Evolutionary conservation across 2,113 vertebrate genomes (phyloP).

Genomic region (Anoura caudifer): DNA sequence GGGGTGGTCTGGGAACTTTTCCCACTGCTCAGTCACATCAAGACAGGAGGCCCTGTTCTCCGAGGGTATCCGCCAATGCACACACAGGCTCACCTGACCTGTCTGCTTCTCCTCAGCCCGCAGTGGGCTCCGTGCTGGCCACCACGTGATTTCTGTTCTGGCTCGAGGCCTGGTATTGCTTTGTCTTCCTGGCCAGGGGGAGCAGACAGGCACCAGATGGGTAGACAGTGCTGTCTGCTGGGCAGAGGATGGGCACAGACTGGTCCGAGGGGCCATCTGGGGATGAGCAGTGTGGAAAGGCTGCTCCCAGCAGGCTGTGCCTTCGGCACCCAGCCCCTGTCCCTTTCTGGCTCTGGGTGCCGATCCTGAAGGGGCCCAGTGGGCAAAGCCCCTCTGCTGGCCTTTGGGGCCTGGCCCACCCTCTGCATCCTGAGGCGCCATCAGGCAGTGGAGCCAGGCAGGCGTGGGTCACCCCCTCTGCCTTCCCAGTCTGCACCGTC

Average conservation of each 20-base stretch:
- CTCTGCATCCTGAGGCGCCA: not conserved
- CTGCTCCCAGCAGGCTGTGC: not conserved
- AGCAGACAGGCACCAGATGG: not conserved
- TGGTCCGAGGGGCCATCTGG: rapidly evolving
- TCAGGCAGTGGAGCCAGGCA: slow-evolving; percentile 30
- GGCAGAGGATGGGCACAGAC: not conserved
- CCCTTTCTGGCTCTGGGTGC: slow-evolving; percentile 12
- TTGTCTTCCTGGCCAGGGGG: not conserved
- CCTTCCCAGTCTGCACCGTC: not conserved
- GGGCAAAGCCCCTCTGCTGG: not conserved
- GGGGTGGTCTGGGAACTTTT: not conserved
- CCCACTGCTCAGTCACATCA: not conserved
- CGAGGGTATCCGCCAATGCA: rapidly evolving
- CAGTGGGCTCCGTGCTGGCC: not conserved
- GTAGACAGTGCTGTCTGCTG: not conserved
- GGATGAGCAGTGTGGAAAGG: not conserved
- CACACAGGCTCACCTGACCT: not conserved
- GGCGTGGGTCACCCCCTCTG: not conserved
- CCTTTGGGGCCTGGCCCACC: not conserved
- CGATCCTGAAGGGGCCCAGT: not conserved
- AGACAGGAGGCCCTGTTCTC: not conserved
- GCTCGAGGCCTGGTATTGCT: not conserved
- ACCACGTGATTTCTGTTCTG: not conserved
- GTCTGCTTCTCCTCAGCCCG: not conserved
- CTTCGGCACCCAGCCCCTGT: not conserved